Conservation (phyloP, 2,888 invertebrate genomes). For the Macrosoma leucophasiata region DNA sequence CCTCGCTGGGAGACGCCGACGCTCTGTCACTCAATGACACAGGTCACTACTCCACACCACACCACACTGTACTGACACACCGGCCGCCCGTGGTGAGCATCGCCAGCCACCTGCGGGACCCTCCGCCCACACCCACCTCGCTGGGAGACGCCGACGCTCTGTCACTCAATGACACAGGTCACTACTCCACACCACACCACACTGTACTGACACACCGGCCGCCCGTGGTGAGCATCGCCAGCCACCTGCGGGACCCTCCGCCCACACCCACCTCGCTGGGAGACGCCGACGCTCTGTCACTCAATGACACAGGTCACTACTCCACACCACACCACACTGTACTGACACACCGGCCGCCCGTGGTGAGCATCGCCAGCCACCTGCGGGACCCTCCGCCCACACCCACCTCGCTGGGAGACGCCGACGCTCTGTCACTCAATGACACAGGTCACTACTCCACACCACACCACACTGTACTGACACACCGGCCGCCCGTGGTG, state of each 20-base stretch:
- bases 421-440: constrained; percentile 58
- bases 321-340: too few species aligned
- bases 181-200: too few species aligned
- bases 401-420: constrained; percentile 61
- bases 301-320: constrained; percentile 50
- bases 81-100: constrained; percentile 88
- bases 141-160: constrained; percentile 57
- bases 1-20: constrained; percentile 58
- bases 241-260: constrained; percentile 58
- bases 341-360: constrained; percentile 84
- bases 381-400: constrained; percentile 63
- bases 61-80: too few species aligned
- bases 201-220: constrained; percentile 84
- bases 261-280: constrained; percentile 64
- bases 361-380: constrained; percentile 81
- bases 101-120: constrained; percentile 57
- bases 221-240: constrained; percentile 84
- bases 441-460: constrained; percentile 46
- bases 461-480: too few species aligned
- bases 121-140: constrained; percentile 66
- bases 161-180: constrained; percentile 59
- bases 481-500: constrained; percentile 86
- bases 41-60: constrained; percentile 37
- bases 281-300: constrained; percentile 58
- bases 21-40: constrained; percentile 60